Base-by-base conservation (phyloP, 2,888 invertebrate genomes). In the Cosmorhoe ocellata region DNA sequence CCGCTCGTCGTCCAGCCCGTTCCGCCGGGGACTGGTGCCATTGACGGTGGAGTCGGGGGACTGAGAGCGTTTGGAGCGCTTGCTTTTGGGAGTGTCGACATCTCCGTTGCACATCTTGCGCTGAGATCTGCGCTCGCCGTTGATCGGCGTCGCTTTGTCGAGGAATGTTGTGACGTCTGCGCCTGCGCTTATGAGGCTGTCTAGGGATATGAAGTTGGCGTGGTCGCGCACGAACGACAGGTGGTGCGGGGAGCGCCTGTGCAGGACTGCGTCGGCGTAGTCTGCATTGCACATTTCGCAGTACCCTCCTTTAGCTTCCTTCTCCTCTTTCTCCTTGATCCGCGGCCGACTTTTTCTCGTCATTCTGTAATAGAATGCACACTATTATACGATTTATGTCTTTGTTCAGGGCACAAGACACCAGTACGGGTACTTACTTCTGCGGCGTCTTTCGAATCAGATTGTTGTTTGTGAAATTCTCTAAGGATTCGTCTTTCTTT, bases 261-360 rank as follows among this genome's bases (percentile, higher is more conserved):
- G 96, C 57, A 93, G 91, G 10, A 92, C 91, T 9, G 95, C 87
- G 69, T 93, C 94, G 51, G 91, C 91, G 79, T 95, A 96, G 67
- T 95, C 94, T 39, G 92, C 84, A 72, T 94, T 94, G 79, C 96
- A 96, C 79, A 96, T 94, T 84, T 96, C 95, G 85, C 95, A 96
- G 72, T 94, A 95, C 11, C 96, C 96, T 33, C 91, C 92, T 50
- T 82, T 83, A 28, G 68, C 68, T 55, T 86, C 88, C 55, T 81
- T 82, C 44, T 86, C 86, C 46, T 85, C 83, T 39, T 76, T 81
- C 46, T 90, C 90, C 55, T 88, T 89, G 43, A 86, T 79, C 37
- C 88, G 79, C 5, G 86, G 87, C 9, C 88, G 79, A 65, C 84
- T 86, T 67, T 91, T 91, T 62, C 91, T 84, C 53, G 92, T 92